phyloP scores from a whole-genome alignment of 1,140 invertebrate genomes.

The Temnothorax curvispinosus region DNA sequence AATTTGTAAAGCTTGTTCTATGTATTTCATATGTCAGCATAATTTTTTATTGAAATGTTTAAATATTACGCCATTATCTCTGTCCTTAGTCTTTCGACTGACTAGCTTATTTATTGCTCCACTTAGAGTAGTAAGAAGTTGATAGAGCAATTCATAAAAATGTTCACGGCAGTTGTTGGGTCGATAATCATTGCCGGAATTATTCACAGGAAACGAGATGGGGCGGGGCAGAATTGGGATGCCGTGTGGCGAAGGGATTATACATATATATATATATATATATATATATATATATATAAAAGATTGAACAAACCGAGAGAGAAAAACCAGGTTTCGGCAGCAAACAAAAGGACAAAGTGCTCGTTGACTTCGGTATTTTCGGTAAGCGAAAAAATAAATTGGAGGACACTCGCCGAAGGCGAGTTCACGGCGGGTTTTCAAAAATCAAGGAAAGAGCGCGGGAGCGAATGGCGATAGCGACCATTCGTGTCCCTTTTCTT shows the following conservation, averaged over 20 bases:
- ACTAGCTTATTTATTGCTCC: conserved; percentile 25
- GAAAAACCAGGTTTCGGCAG: conserved; percentile 38
- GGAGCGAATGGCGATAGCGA: background rate
- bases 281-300: conserved; percentile 19
- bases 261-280: background rate
- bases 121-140: background rate
- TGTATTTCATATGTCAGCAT: background rate
- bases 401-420: conserved; percentile 40
- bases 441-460: conserved; percentile 29
- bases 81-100: background rate
- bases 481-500: conserved; percentile 43
- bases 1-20: background rate
- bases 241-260: background rate
- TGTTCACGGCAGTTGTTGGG: conserved; percentile 27
- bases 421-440: conserved; percentile 27
- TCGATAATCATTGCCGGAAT: conserved; percentile 58
- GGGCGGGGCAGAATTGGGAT: background rate
- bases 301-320: conserved; percentile 26
- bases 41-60: background rate
- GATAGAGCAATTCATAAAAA: conserved; percentile 44
- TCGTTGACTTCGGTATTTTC: conserved; percentile 66
- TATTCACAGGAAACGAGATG: conserved; percentile 68
- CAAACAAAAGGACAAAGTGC: conserved; percentile 67
- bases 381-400: conserved; percentile 71
- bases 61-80: background rate